Base-by-base conservation (phyloP, 2,888 invertebrate species). In the Phoenoteleia sp. region DNA sequence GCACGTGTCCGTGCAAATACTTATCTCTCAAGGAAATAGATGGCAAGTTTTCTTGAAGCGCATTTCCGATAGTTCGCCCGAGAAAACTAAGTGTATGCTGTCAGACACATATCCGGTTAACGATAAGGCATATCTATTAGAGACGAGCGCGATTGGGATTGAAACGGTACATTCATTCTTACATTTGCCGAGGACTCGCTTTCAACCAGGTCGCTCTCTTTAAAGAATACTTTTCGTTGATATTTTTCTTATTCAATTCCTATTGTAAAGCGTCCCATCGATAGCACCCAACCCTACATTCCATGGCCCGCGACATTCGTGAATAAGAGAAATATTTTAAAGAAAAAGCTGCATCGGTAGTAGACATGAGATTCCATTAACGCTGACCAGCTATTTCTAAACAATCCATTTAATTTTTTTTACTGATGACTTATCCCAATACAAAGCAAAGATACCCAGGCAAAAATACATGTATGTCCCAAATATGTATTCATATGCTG, bases 211-310 rank as follows among this genome's bases (percentile, higher is more conserved):
- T 47, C 76, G 19, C 17, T 42, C 79, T 52, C 29, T 67, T 27
- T 25, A 58, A 42, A 64, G 47, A 72, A 71, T 13, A 39, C 62
- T 25, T 66, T 58, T 39, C 49, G 56, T 39, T 72, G 72, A 80
- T 72, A 80, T 80, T 72, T 72, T 49, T 66, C 79, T 64, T 80
- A 80, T 72, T 72, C 71, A 52, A 42, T 66, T 66, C 13, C 72
- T 36, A 72, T 80, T 80, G 80, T 80, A 36, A 39, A 45, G 39
- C 39, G 47, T 72, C 64, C 64, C 80, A 72, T 80, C 80, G 80
- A 80, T 80, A 80, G 21, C 29, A 25, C 27, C 6, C 42, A 62
- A 71, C 33, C 33, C 79, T 62, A 60, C 21, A 62, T 71, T 69
- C 23, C 54, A 27, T 33, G 27, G 39, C 54, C 58, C 27, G 42